phyloP scores from a whole-genome alignment of 2,888 invertebrate genomes.

The Podabrus alpinus region DNA sequence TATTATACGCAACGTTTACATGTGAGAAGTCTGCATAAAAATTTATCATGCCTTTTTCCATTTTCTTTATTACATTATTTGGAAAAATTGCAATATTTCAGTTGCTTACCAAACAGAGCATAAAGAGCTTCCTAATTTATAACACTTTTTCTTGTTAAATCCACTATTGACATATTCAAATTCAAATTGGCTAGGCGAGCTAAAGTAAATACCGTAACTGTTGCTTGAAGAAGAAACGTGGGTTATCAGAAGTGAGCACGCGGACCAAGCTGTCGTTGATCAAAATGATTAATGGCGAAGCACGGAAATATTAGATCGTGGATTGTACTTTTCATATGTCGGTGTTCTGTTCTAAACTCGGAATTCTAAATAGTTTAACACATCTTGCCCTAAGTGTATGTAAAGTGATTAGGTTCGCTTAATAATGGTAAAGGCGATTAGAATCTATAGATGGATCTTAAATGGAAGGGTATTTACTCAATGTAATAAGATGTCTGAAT shows the following conservation, averaged over 20 bases:
- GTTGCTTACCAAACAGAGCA: not conserved
- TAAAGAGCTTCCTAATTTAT: not conserved
- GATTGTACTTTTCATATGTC: conserved; percentile 44
- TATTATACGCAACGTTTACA: conserved; percentile 36
- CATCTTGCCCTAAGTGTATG: conserved; percentile 22
- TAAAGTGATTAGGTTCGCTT: conserved; percentile 23
- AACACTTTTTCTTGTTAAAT: conserved; percentile 22
- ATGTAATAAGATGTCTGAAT: not conserved
- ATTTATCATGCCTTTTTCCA: conserved; percentile 1
- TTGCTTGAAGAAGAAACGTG: conserved; percentile 31
- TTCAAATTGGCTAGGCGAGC: conserved; percentile 33
- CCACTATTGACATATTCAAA: conserved; percentile 36
- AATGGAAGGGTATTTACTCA: conserved; percentile 11
- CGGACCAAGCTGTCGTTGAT: conserved; percentile 48
- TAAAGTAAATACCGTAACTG: conserved; percentile 34
- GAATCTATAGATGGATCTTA: conserved; percentile 6
- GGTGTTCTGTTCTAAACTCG: conserved; percentile 37
- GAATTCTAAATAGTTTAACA: conserved; percentile 29
- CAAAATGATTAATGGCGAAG: conserved; percentile 50
- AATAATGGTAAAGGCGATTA: conserved; percentile 19
- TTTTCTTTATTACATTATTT: not conserved
- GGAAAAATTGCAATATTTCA: not conserved
- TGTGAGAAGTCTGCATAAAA: conserved; percentile 10
- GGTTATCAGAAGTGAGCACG: conserved; percentile 48
- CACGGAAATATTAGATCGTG: conserved; percentile 48